Conservation (phyloP, 2,113 vertebrate genomes). For the Zapus hudsonius region DNA sequence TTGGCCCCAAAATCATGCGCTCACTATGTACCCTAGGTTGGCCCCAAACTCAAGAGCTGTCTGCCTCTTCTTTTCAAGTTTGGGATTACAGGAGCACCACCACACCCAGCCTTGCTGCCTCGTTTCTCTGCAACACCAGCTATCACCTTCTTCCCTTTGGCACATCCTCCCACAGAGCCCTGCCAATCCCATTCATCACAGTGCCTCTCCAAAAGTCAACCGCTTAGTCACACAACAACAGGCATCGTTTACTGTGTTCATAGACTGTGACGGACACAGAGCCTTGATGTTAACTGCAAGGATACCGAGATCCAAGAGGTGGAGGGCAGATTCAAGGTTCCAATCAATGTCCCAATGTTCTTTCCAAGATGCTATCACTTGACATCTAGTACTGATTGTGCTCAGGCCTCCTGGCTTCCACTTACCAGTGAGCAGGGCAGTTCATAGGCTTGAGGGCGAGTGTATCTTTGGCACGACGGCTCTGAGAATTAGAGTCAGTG, state of each 20-base stretch:
- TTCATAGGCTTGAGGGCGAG: conserved; percentile 98
- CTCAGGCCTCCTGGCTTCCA: background rate
- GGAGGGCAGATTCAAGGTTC: background rate
- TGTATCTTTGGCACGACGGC: conserved; percentile 40
- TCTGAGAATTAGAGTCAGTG: background rate
- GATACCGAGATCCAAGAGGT: background rate
- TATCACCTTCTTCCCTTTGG: background rate
- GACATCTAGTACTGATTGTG: background rate
- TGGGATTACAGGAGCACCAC: background rate
- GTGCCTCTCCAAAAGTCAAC: background rate
- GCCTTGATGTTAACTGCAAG: background rate
- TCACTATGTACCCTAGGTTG: background rate
- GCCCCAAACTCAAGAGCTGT: background rate
- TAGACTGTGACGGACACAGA: background rate
- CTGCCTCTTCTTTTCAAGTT: background rate
- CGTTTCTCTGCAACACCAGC: background rate
- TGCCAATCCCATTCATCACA: background rate
- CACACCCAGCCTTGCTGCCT: too few species aligned
- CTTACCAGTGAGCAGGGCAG: conserved; percentile 96
- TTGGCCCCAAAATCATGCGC: background rate
- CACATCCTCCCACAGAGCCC: background rate
- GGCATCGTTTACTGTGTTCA: background rate
- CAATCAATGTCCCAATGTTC: background rate
- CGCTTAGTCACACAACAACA: background rate
- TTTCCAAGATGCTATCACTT: background rate